Conservation (phyloP, 1,140 invertebrate species). For the Euura saliciscinereae region DNA sequence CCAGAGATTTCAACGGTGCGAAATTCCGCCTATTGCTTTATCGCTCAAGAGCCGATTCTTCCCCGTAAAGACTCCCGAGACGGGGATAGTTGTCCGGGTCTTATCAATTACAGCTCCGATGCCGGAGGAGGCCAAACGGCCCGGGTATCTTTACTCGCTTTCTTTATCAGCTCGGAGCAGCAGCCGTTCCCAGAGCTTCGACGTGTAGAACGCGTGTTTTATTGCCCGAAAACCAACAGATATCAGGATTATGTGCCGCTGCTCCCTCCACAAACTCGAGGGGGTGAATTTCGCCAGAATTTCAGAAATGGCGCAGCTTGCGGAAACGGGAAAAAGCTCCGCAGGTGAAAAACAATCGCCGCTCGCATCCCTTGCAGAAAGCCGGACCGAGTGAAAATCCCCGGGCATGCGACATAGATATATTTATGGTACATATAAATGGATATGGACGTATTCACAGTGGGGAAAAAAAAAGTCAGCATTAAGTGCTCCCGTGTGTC, state of each 20-base stretch:
- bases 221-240: slow-evolving; percentile 63
- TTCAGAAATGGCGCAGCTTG: slow-evolving; percentile 22
- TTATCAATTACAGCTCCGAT: slow-evolving; percentile 5
- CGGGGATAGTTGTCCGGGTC: slow-evolving; percentile 1
- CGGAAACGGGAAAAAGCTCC: slow-evolving; percentile 3
- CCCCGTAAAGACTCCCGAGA: too few relatives aligned
- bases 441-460: slow-evolving; percentile 5
- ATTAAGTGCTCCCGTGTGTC: not conserved
- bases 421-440: not conserved
- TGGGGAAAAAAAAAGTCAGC: not conserved
- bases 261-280: slow-evolving; percentile 17
- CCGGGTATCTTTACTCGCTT: slow-evolving; percentile 13
- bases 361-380: not conserved
- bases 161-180: slow-evolving; percentile 54
- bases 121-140: slow-evolving; percentile 1
- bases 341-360: too few relatives aligned
- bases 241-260: slow-evolving; percentile 59
- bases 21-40: too few relatives aligned
- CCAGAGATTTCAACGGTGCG: too few relatives aligned
- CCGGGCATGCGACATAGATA: not conserved
- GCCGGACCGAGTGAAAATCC: not conserved
- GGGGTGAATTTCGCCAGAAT: not conserved
- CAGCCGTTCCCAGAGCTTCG: slow-evolving; percentile 39
- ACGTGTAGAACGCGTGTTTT: slow-evolving; percentile 57
- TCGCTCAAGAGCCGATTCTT: too few relatives aligned